phyloP scores from a whole-genome alignment of 1,140 invertebrate species.

The Dreissena polymorpha region DNA sequence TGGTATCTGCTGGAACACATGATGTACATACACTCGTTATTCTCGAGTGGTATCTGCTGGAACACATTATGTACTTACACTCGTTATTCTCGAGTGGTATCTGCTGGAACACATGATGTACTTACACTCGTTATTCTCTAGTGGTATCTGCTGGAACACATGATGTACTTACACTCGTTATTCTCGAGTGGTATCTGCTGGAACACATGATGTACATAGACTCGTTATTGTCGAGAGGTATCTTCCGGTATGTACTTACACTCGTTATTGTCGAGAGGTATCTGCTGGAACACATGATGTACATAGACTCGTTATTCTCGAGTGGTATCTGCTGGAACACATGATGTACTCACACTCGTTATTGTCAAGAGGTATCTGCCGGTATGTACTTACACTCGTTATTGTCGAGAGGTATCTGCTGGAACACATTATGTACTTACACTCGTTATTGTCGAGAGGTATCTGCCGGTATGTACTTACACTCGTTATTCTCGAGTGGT shows the following conservation, averaged over 20 bases:
- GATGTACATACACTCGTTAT: slow-evolving; percentile 25
- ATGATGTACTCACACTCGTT: slow-evolving; percentile 26
- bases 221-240: slow-evolving; percentile 31
- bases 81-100: slow-evolving; percentile 30
- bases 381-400: slow-evolving; percentile 27
- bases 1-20: slow-evolving; percentile 13
- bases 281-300: not conserved
- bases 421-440: slow-evolving; percentile 25
- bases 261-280: slow-evolving; percentile 31
- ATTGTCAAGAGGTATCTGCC: slow-evolving; percentile 24
- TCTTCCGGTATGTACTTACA: slow-evolving; percentile 26
- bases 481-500: slow-evolving; percentile 22
- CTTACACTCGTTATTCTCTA: slow-evolving; percentile 36
- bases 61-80: slow-evolving; percentile 23
- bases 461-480: slow-evolving; percentile 25
- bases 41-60: slow-evolving; percentile 19
- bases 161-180: slow-evolving; percentile 24
- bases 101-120: slow-evolving; percentile 6
- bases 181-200: slow-evolving; percentile 21
- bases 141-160: slow-evolving; percentile 13
- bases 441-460: slow-evolving; percentile 24
- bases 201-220: slow-evolving; percentile 16
- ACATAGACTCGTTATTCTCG: slow-evolving; percentile 35
- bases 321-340: slow-evolving; percentile 13
- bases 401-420: slow-evolving; percentile 23